Evolutionary conservation across 2,888 invertebrate species (phyloP), one percentile per base, ranked within the genome.

Genomic region (Ptychoptera albimana): DNA sequence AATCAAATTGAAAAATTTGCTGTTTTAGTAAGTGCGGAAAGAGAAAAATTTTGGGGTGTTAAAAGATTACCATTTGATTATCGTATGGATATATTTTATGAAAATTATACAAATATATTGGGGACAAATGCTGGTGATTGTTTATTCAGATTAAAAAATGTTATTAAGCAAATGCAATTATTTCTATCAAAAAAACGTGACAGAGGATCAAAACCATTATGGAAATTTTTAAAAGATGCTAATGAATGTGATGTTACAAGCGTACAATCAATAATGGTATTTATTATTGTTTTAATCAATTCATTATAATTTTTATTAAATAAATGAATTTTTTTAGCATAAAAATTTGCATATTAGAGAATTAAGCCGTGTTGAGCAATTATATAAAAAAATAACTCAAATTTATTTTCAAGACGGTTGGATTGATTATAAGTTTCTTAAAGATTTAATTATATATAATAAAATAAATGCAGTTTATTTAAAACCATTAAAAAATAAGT

Each of bases 321-420:
- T n/a, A n/a, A 30, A 30, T 30, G 7, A 32, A 32, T 32, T 32
- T 32, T 32, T 32, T 7, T 7, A 61, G 61, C 54, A 56, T 47
- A 35, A 52, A 46, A 30, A 56, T 11, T 46, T 61, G 5, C 54
- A 57, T 9, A 59, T 61, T 1, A 52, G 55, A 7, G 61, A 61
- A 51, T 43, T 56, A 34, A 57, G 58, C 0, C 53, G 59, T 16
- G 51, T 59, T 7, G 50, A 50, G 30, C 53, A 56, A 9, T 57
- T 55, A 2, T 60, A 55, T 44, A 52, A 54, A 34, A 53, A 57
- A 0, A 58, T 56, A 39, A 57, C 58, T 50, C 61, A 61, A 50
- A 57, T 59, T 23, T 62, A 61, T 45, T 48, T 60, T 43, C 52
- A 57, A 13, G 54, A 51, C 45, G 54, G 55, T 16, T 61, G 60